Base-by-base conservation (phyloP, 1,140 invertebrate genomes). In the Drosophila erecta region DNA sequence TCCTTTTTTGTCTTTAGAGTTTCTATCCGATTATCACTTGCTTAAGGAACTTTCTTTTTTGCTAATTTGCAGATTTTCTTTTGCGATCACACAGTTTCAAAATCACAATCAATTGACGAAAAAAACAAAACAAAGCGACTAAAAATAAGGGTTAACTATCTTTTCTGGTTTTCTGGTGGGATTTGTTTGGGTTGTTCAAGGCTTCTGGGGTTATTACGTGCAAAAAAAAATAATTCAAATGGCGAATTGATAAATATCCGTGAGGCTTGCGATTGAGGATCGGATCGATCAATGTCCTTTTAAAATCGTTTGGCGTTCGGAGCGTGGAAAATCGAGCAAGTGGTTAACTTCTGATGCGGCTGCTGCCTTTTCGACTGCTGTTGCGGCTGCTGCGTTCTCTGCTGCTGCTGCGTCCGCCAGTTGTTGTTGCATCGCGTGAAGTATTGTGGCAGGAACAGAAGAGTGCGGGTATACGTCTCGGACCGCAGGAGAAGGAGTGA, bases 1-100 rank as follows among this genome's bases (percentile, higher is more conserved):
- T 59, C 4, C 30, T 22, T 49, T 41, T 17, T 35, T 33, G 49
- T 44, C 44, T 66, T 15, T 67, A 41, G 38, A 30, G 50, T 79
- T 50, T 79, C 66, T 79, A 49, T 43, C 61, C 76, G 62, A 44
- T 80, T 86, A 86, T 86, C 84, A 87, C 84, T 87, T 89, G 59
- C 66, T 84, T 83, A 84, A 89, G 83, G 84, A 87, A 87, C 83
- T 87, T 87, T 87, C 66, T 76, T 87, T 87, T 66, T 81, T 71
- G 59, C 50, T 75, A 38, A 61, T 72, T 56, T 76, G 61, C 54
- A 50, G 43, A 55, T 79, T 66, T 76, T 80, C 50, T 79, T 87
- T 86, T 76, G 75, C 83, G 59, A 86, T 86, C 83, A 86, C 83
- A 86, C 58, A 81, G 83, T 86, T 86, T 86, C 79, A 79, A 81